Evolutionary conservation across 1,140 invertebrate species (phyloP), one percentile per base, ranked within the genome.

Genomic region (Heliconius eleuchia): DNA sequence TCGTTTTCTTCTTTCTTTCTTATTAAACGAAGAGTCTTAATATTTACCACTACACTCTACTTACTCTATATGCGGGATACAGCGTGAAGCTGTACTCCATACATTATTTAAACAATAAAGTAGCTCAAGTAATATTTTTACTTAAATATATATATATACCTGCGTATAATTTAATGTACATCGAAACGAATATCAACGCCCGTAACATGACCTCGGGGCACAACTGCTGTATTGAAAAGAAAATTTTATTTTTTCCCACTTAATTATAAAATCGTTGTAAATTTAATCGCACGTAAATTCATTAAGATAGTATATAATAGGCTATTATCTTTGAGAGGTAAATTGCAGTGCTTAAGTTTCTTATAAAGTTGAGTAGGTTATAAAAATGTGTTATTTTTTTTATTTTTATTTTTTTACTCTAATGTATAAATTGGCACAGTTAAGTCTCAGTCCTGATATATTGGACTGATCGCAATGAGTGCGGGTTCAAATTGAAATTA

Each of bases 231-330:
- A 66, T 3, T 66, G 27, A 66, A 66, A 30, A 66, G 27, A 66
- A 66, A 66, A 66, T 30, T 30, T 66, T 66, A 66, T 27, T 66
- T 27, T 37, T 30, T 23, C 27, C 27, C 13, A 27, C 27, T 66
- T 66, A 66, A 66, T 66, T 66, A 66, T 13, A 66, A 27, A 30
- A 66, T 66, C 23, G 27, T 66, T 66, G 60, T 66, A 27, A 76
- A 71, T 76, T 76, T 76, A 76, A 76, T 76, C 27, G 27, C 34
- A 60, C 71, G 52, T 72, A 73, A 77, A 37, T 77, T 77, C 18
- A 77, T 77, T 77, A 73, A 73, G 77, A 78, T 78, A 55, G 60
- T 66, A 66, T 66, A 66, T 66, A 66, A 66, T 66, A 30, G 60
- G 23, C 60, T 27, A 66, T 66, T 66, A 66, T 66, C 23, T 66